Evolutionary conservation across 2,113 vertebrate species (phyloP).

Genomic region (Octodon degus): DNA sequence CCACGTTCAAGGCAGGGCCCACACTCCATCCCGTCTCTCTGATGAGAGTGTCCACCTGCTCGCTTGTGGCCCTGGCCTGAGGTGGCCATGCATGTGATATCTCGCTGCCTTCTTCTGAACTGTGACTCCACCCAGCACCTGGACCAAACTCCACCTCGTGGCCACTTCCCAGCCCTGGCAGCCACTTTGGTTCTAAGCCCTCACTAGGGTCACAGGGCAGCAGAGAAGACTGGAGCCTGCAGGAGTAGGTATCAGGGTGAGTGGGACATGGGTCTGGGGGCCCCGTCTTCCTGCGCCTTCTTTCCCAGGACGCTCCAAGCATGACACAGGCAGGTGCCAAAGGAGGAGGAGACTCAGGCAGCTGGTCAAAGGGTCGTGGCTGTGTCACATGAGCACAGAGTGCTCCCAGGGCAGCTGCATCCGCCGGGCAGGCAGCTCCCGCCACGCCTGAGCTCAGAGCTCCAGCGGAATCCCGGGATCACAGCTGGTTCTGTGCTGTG

Average conservation of each 20-base stretch:
- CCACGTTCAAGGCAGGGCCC: not conserved
- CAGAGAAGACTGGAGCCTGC: not conserved
- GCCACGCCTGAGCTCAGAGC: not conserved
- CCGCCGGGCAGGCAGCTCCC: not conserved
- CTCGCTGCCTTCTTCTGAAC: not conserved
- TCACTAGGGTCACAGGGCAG: no score
- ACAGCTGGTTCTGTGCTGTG: not conserved
- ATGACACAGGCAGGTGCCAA: not conserved
- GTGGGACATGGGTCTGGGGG: not conserved
- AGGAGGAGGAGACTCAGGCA: not conserved
- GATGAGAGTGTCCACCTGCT: not conserved
- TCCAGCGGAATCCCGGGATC: not conserved
- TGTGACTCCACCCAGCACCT: not conserved
- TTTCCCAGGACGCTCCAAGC: not conserved
- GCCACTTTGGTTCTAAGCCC: not conserved
- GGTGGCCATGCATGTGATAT: no score
- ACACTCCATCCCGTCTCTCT: no score
- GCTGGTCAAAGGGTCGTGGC: not conserved
- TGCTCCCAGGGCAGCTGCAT: not conserved
- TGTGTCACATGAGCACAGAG: not conserved
- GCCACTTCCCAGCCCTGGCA: not conserved
- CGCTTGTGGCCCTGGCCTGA: not conserved
- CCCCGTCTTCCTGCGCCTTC: not conserved
- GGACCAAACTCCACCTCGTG: rapidly evolving
- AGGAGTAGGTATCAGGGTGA: rapidly evolving